phyloP scores from a whole-genome alignment of 2,113 vertebrate genomes.

The Condylura cristata region DNA sequence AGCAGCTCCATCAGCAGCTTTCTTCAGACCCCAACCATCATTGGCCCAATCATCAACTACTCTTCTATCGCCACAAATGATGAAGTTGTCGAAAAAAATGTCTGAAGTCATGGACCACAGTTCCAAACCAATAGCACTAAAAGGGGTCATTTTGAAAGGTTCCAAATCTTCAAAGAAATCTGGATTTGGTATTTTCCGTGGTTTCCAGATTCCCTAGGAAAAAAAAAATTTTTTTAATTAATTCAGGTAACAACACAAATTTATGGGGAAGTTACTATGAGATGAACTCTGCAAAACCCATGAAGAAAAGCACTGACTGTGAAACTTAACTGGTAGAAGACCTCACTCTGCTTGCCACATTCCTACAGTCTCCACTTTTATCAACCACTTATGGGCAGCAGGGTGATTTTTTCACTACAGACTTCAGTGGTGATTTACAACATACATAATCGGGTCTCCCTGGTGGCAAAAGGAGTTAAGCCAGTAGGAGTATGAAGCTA shows the following conservation, averaged over 20 bases:
- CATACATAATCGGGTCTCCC: too few relatives aligned
- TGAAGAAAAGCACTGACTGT: not conserved
- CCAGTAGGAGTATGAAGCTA: too few relatives aligned
- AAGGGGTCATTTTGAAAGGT: constrained; percentile 95
- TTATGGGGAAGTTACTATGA: not conserved
- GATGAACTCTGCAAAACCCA: not conserved
- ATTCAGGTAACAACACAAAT: constrained; percentile 40
- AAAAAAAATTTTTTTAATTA: constrained; percentile 44
- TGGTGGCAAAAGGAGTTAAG: too few relatives aligned
- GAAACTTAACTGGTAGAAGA: not conserved
- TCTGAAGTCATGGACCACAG: constrained; percentile 99
- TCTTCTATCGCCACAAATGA: constrained; percentile 92
- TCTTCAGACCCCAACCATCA: constrained; percentile 98
- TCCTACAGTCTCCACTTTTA: not conserved
- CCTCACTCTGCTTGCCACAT: not conserved
- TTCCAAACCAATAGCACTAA: constrained; percentile 96
- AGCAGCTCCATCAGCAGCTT: constrained; percentile 95
- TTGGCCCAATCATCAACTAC: constrained; percentile 94
- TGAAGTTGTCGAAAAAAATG: constrained; percentile 99
- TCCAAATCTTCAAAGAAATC: constrained; percentile 97
- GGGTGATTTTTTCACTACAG: not conserved
- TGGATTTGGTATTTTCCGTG: constrained; percentile 96
- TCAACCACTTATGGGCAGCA: not conserved
- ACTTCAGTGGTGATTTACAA: not conserved
- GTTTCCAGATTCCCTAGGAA: constrained; percentile 96